phyloP scores from a whole-genome alignment of 2,888 invertebrate genomes.

The Netelia fuscicornis region DNA sequence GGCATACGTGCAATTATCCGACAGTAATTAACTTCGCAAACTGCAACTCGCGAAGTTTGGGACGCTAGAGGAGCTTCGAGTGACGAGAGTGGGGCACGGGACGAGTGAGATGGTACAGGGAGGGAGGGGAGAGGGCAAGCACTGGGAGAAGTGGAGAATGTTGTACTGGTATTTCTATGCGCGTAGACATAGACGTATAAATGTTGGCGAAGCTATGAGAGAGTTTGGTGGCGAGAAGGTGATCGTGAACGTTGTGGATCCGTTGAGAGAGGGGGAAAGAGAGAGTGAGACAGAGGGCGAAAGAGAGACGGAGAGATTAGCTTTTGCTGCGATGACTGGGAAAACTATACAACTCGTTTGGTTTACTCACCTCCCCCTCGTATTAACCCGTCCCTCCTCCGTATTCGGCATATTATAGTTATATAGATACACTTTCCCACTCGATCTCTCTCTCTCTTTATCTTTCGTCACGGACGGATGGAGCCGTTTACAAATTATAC shows the following conservation, averaged over 20 bases:
- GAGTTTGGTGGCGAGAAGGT: conserved; percentile 42
- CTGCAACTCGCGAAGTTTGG: conserved; percentile 76
- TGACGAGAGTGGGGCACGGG: conserved; percentile 54
- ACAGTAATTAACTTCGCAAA: conserved; percentile 82
- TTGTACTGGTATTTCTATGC: background rate
- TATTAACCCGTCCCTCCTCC: background rate
- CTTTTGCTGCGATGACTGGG: conserved; percentile 46
- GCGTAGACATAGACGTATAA: background rate
- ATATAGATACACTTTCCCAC: background rate
- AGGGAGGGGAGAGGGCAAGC: conserved; percentile 8
- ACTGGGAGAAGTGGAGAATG: background rate
- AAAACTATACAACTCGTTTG: conserved; percentile 62
- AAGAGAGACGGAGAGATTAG: conserved; percentile 53
- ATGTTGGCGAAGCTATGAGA: background rate
- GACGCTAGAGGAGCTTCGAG: conserved; percentile 57
- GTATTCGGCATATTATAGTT: conserved; percentile 6
- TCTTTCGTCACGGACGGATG: conserved; percentile 74
- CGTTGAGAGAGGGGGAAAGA: conserved; percentile 9
- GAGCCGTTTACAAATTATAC: conserved; percentile 81
- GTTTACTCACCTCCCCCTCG: conserved; percentile 20
- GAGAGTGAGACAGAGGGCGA: too few relatives aligned
- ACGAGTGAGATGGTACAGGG: conserved; percentile 46
- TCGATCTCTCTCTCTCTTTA: conserved; percentile 2
- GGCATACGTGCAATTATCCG: conserved; percentile 80
- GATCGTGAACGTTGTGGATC: conserved; percentile 49